A percentile compares a stretch with the other conserved stretches of the same genome.
phyloP scores from a whole-genome alignment of 2,888 invertebrate species.

The Myathropa florea region DNA sequence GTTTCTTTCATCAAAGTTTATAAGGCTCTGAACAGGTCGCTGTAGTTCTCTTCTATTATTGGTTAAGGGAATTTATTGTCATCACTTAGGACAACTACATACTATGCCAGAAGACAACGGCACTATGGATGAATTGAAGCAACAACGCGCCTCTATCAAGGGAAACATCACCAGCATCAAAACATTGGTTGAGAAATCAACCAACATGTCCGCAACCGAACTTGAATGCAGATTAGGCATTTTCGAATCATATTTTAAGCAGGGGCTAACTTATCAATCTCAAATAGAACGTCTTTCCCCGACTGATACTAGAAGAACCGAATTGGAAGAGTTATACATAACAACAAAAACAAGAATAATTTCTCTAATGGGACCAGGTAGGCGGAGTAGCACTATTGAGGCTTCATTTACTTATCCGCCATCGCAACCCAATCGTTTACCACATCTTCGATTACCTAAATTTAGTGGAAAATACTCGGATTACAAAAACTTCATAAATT shows the following conservation, averaged over 20 bases:
- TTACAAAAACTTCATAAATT: constrained; percentile 25
- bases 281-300: neutral
- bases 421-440: constrained; percentile 3
- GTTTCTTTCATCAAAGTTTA: neutral
- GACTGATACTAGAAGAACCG: neutral
- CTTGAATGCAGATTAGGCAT: constrained; percentile 29
- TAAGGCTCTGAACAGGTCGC: too few relatives aligned
- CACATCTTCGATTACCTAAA: constrained; percentile 13
- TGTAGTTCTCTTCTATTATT: too few relatives aligned
- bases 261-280: neutral
- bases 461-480: constrained; percentile 33
- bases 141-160: constrained; percentile 5
- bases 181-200: neutral
- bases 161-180: constrained; percentile 2
- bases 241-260: constrained; percentile 30
- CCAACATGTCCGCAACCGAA: neutral
- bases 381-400: neutral
- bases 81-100: neutral
- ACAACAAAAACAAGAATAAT: constrained; percentile 4
- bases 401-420: neutral
- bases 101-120: neutral
- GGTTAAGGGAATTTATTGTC: too few relatives aligned
- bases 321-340: constrained; percentile 26
- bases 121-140: neutral
- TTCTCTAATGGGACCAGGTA: neutral